Percentiles rank a stretch among this genome's conserved stretches.
These are phyloP conservation scores for Therioaphis trifolii DNA, from an alignment of 2,888 invertebrate species.

Conservation along the genomic window DNA sequence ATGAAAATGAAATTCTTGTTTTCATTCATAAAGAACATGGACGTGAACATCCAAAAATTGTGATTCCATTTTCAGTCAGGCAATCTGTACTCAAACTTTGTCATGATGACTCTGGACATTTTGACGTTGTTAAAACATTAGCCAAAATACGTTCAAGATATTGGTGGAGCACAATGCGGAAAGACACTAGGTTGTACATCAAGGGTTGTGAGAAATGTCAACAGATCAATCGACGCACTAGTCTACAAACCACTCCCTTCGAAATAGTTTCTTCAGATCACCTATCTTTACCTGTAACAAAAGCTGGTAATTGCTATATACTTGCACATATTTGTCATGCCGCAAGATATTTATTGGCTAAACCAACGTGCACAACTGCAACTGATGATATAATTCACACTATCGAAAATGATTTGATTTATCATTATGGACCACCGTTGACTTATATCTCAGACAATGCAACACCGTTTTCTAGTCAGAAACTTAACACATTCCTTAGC, in stretches of 20 bases:
- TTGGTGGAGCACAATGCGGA: not conserved
- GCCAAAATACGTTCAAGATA: not conserved
- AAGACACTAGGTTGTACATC: not conserved
- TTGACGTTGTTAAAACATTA: not conserved
- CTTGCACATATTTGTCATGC: constrained; percentile 32
- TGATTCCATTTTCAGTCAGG: not conserved
- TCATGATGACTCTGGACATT: constrained; percentile 7
- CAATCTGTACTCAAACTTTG: not conserved
- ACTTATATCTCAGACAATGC: not conserved
- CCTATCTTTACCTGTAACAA: constrained; percentile 13
- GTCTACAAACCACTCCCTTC: not conserved
- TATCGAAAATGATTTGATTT: not conserved
- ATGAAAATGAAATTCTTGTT: not conserved
- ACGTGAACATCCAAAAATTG: not conserved
- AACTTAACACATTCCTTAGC: not conserved
- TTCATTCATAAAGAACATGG: not conserved
- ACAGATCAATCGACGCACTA: not conserved
- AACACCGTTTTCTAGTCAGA: not conserved
- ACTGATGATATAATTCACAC: not conserved
- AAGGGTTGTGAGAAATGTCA: not conserved
- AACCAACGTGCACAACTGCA: constrained; percentile 20
- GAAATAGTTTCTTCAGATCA: constrained; percentile 30
- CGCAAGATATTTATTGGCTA: constrained; percentile 9
- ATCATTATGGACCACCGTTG: not conserved
- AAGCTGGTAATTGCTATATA: constrained; percentile 19